phyloP scores from a whole-genome alignment of 2,888 invertebrate species.

The Trichogramma evanescens region DNA sequence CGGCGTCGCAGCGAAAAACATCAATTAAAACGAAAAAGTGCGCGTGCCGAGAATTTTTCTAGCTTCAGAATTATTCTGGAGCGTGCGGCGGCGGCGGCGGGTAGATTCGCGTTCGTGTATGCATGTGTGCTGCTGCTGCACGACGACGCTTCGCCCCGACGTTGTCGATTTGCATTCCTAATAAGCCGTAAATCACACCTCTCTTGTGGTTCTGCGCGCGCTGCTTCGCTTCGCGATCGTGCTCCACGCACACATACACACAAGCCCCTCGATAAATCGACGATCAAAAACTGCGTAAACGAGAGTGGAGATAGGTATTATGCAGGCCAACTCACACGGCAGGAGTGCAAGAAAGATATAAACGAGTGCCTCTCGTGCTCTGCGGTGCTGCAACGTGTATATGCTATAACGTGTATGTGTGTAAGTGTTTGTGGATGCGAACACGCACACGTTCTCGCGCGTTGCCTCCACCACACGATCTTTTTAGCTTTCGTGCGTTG shows the following conservation, averaged over 20 bases:
- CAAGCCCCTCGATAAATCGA: conserved; percentile 16
- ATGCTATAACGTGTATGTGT: background rate
- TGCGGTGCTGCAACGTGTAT: conserved; percentile 15
- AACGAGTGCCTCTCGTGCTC: background rate
- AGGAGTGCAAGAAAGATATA: conserved; percentile 13
- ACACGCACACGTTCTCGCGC: background rate
- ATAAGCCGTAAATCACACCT: conserved; percentile 23
- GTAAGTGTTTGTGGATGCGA: no score
- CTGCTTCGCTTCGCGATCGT: background rate
- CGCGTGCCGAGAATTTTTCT: background rate
- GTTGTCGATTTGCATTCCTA: conserved; percentile 19
- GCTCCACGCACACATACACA: background rate
- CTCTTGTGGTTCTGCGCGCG: background rate
- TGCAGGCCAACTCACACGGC: conserved; percentile 16
- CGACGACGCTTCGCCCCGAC: conserved; percentile 4
- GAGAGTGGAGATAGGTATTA: conserved; percentile 17
- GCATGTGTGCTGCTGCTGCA: background rate
- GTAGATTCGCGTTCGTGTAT: background rate
- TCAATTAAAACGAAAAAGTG: conserved; percentile 13
- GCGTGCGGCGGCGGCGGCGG: background rate
- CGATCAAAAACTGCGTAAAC: conserved; percentile 5
- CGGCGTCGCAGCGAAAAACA: conserved; percentile 8
- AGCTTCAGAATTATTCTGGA: conserved; percentile 5
- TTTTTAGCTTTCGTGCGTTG: conserved; percentile 2
- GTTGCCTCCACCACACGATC: conserved; percentile 1